phyloP scores from a whole-genome alignment of 1,140 invertebrate genomes.

The Heterodera carotae region DNA sequence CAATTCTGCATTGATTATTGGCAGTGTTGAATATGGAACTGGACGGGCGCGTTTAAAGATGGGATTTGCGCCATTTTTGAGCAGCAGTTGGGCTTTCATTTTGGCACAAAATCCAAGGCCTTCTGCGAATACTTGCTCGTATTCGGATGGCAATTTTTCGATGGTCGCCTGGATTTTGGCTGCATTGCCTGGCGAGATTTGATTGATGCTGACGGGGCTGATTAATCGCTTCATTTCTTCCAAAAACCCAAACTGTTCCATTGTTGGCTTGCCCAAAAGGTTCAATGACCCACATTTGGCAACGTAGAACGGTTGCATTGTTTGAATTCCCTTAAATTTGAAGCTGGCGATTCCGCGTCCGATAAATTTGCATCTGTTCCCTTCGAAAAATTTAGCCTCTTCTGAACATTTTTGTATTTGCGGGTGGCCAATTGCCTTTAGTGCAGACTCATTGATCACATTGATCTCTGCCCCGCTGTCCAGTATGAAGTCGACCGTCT shows the following conservation, averaged over 20 bases:
- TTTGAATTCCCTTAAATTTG: background rate
- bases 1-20: slow-evolving; percentile 60
- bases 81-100: slow-evolving; percentile 34
- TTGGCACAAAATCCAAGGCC: slow-evolving; percentile 41
- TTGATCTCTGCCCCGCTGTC: background rate
- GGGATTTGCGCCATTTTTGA: slow-evolving; percentile 36
- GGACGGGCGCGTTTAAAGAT: slow-evolving; percentile 44
- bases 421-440: background rate
- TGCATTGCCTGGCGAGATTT: background rate
- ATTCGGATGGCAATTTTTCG: slow-evolving; percentile 15
- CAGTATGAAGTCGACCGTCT: background rate
- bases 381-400: background rate
- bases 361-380: background rate
- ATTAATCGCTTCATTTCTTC: background rate
- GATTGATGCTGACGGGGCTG: background rate
- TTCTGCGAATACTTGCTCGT: slow-evolving; percentile 6
- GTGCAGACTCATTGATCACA: background rate
- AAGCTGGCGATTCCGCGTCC: background rate
- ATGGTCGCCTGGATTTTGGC: background rate
- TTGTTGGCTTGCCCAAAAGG: background rate
- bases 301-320: background rate
- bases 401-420: background rate
- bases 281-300: background rate
- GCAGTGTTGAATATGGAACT: slow-evolving; percentile 51
- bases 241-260: background rate